Evolutionary conservation across 2,113 vertebrate genomes (phyloP).

Genomic region (Myiagra hebetior): DNA sequence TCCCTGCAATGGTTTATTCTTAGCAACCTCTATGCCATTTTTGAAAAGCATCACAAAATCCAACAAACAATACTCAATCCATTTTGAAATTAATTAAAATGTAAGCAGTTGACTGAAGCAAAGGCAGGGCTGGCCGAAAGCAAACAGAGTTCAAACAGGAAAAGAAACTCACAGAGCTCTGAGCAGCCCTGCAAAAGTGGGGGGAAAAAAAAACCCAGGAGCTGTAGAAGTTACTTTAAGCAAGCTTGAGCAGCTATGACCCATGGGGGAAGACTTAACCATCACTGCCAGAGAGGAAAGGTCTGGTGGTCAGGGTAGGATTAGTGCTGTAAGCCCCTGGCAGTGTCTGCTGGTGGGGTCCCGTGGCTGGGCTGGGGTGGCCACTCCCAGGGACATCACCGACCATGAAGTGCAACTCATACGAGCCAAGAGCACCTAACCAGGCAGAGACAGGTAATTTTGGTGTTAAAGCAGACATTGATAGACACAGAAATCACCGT

Average conservation of each 20-base stretch:
- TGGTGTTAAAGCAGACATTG: background rate
- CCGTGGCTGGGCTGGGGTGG: background rate
- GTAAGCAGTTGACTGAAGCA: background rate
- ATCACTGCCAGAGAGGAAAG: background rate
- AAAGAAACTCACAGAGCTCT: background rate
- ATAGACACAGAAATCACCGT: background rate
- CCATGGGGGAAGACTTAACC: slow-evolving; percentile 1
- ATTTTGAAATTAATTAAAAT: background rate
- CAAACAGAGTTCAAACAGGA: background rate
- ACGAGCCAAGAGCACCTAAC: background rate
- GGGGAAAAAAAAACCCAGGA: background rate
- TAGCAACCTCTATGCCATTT: background rate
- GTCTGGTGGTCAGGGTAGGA: background rate
- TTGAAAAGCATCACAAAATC: background rate
- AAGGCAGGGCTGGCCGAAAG: background rate
- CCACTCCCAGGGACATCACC: background rate
- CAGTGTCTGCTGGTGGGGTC: background rate
- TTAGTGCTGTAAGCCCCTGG: background rate
- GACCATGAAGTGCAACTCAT: background rate
- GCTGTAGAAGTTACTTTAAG: background rate
- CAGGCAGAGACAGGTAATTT: background rate
- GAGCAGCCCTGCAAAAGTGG: background rate
- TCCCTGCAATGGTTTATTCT: background rate
- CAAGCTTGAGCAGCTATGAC: background rate
- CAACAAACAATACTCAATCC: background rate